phyloP scores from a whole-genome alignment of 2,888 invertebrate species.

The Drosophila ustulata region DNA sequence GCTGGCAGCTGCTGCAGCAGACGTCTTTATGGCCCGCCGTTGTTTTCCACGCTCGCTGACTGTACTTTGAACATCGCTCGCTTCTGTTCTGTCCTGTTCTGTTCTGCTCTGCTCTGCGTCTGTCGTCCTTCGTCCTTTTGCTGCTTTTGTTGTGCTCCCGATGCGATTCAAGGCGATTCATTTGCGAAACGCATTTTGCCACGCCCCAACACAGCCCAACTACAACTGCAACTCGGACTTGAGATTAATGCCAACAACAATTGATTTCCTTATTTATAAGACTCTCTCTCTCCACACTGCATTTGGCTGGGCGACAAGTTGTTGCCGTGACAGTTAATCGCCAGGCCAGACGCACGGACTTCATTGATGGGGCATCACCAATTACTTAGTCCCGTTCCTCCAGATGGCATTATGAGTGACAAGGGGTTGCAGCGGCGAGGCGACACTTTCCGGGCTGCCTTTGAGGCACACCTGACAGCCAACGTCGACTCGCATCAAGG shows the following conservation, averaged over 20 bases:
- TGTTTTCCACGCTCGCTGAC: conserved; percentile 78
- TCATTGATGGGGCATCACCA: conserved; percentile 39
- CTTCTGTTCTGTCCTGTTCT: conserved; percentile 5
- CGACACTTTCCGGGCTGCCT: conserved; percentile 41
- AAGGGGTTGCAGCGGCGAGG: conserved; percentile 32
- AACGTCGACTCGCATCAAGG: conserved; percentile 20
- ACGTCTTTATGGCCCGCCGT: conserved; percentile 76
- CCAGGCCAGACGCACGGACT: conserved; percentile 38
- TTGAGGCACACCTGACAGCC: conserved; percentile 11
- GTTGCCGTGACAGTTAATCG: conserved; percentile 65
- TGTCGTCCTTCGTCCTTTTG: too few species aligned
- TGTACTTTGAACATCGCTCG: conserved; percentile 63
- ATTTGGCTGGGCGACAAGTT: conserved; percentile 10
- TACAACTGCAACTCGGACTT: conserved; percentile 31
- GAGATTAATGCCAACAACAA: conserved; percentile 73
- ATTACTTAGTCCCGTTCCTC: conserved; percentile 44
- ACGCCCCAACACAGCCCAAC: conserved; percentile 21
- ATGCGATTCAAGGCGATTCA: conserved; percentile 14
- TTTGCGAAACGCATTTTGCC: conserved; percentile 27
- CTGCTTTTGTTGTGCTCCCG: too few species aligned
- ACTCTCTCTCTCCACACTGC: conserved; percentile 1
- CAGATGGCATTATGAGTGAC: conserved; percentile 41
- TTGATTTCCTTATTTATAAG: conserved; percentile 69
- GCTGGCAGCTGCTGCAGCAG: conserved; percentile 62
- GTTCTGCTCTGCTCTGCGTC: conserved; percentile 30